Percentiles rank a stretch among this genome's conserved stretches.
These are phyloP conservation scores for Aethina tumida DNA, from an alignment of 1,140 invertebrate species.

Conservation along the genomic window DNA sequence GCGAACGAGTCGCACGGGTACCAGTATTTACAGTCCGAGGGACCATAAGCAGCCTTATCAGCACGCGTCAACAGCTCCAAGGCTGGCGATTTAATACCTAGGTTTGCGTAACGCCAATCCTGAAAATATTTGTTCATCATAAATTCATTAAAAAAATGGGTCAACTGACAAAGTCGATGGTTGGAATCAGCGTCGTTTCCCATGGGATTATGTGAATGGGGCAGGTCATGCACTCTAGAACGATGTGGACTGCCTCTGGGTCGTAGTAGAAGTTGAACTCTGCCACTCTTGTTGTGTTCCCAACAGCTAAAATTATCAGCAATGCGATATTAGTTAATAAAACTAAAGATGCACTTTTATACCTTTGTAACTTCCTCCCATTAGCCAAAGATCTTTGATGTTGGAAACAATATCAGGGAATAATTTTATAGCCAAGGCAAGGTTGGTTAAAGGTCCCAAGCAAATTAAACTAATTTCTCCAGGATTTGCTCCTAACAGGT, in stretches of 20 bases:
- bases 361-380: slow-evolving; percentile 70
- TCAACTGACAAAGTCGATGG: slow-evolving; percentile 40
- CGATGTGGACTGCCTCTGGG: slow-evolving; percentile 67
- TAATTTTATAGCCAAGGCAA: slow-evolving; percentile 59
- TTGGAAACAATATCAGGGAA: slow-evolving; percentile 50
- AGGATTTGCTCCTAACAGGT: slow-evolving; percentile 23
- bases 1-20: slow-evolving; percentile 48
- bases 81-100: slow-evolving; percentile 36
- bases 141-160: slow-evolving; percentile 6
- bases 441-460: slow-evolving; percentile 66
- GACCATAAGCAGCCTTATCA: slow-evolving; percentile 37
- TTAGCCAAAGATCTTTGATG: slow-evolving; percentile 56
- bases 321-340: slow-evolving; percentile 1
- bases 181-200: slow-evolving; percentile 45
- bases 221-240: slow-evolving; percentile 44
- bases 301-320: slow-evolving; percentile 38
- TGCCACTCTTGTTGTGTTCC: slow-evolving; percentile 54
- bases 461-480: slow-evolving; percentile 50
- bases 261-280: slow-evolving; percentile 75
- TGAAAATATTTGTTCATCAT: slow-evolving; percentile 22
- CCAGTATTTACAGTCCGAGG: slow-evolving; percentile 32
- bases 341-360: slow-evolving; percentile 10
- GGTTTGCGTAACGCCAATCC: slow-evolving; percentile 45
- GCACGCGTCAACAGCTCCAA: slow-evolving; percentile 44
- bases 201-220: slow-evolving; percentile 54